Conservation (phyloP, 2,113 vertebrate species). For the Mormyrus lacerda region DNA sequence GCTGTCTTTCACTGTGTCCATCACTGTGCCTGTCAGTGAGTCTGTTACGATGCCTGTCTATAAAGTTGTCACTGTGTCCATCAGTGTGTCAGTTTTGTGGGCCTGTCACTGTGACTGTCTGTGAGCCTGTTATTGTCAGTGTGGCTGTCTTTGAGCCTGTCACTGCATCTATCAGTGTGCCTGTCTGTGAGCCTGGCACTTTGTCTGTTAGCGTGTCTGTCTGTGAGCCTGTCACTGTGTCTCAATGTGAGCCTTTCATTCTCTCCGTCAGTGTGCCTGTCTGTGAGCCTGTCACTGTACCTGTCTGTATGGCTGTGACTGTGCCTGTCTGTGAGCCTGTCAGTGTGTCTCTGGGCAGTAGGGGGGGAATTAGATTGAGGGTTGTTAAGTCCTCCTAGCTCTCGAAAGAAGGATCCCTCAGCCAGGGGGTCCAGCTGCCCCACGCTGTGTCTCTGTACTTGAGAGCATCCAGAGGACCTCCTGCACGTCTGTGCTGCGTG, state of each 20-base stretch:
- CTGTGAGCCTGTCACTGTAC: background rate
- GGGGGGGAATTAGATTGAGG: background rate
- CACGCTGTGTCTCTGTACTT: background rate
- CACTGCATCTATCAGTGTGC: too few relatives aligned
- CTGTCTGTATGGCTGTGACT: conserved; percentile 24
- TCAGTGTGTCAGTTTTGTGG: background rate
- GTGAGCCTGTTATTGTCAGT: background rate
- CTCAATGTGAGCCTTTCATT: background rate
- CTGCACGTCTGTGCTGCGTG: background rate
- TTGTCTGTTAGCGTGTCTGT: background rate
- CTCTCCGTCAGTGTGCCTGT: background rate
- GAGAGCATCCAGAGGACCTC: background rate
- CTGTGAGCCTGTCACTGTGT: background rate
- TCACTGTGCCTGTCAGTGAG: conserved; percentile 8
- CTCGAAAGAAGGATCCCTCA: background rate
- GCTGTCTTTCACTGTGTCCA: background rate
- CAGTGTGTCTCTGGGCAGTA: background rate
- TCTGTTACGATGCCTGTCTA: background rate
- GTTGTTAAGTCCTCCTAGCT: background rate
- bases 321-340: conserved; percentile 24
- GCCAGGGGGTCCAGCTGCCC: background rate
- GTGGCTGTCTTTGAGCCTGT: too few relatives aligned
- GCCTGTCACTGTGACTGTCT: background rate
- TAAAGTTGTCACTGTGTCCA: background rate
- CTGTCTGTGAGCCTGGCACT: too few relatives aligned